Evolutionary conservation across 2,888 invertebrate species (phyloP).

Genomic region (Stictocephala bisonia): DNA sequence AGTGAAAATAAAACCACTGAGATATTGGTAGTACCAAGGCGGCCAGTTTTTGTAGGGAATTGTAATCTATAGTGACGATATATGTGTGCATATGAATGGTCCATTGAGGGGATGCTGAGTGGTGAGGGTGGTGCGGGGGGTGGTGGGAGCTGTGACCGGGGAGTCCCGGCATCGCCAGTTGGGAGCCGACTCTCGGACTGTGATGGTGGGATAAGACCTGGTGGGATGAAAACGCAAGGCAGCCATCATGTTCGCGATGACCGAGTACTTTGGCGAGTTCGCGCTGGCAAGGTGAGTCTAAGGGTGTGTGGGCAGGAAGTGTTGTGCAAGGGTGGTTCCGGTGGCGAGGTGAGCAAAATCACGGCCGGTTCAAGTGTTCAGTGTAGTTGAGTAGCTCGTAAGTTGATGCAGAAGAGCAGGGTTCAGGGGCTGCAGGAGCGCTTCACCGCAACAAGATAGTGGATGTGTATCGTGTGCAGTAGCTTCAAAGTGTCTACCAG

Average conservation of each 20-base stretch:
- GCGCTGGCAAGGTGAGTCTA: conserved; percentile 66
- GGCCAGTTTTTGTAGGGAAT: too few species aligned
- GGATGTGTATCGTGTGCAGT: too few species aligned
- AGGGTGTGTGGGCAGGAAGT: background rate
- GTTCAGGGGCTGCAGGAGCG: too few species aligned
- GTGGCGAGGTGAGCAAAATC: too few species aligned
- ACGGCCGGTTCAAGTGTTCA: too few species aligned
- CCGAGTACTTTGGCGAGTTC: conserved; percentile 68
- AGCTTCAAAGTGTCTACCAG: too few species aligned
- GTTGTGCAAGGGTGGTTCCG: background rate
- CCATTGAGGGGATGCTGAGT: conserved; percentile 40
- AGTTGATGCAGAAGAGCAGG: too few species aligned
- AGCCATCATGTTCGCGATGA: conserved; percentile 67
- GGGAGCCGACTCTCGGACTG: conserved; percentile 30
- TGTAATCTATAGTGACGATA: too few species aligned
- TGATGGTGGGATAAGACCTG: background rate
- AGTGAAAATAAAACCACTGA: too few species aligned
- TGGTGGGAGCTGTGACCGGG: conserved; percentile 37
- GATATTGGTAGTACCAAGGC: too few species aligned
- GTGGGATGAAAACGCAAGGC: conserved; percentile 33
- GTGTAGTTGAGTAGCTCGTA: too few species aligned
- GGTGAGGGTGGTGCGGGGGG: conserved; percentile 36
- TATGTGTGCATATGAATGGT: conserved; percentile 38
- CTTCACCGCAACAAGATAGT: too few species aligned
- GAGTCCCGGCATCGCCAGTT: background rate